Percentiles rank a stretch among this genome's conserved stretches.
phyloP scores from a whole-genome alignment of 2,797 vertebrate genomes.

The Denticeps clupeoides region DNA sequence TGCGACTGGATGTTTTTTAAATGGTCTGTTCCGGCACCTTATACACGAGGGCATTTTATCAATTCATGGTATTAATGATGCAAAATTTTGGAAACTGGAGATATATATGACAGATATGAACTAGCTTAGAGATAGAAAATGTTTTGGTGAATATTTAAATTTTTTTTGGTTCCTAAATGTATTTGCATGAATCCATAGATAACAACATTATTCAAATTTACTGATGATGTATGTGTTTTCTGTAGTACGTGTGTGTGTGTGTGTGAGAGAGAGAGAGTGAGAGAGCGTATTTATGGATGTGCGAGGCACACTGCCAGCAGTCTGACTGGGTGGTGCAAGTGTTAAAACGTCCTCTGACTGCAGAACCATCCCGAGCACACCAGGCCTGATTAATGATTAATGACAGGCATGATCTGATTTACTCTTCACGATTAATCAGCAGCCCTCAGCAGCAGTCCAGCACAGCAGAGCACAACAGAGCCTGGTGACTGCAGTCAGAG shows the following conservation, averaged over 20 bases:
- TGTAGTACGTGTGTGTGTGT: background rate
- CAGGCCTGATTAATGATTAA: conserved; percentile 1
- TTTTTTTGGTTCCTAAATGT: too few species aligned
- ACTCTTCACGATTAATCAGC: background rate
- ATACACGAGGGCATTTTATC: too few species aligned
- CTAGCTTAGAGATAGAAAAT: too few species aligned
- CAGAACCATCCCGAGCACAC: background rate
- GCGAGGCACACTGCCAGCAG: background rate
- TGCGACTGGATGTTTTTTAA: too few species aligned
- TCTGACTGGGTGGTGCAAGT: background rate
- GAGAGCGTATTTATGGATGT: background rate
- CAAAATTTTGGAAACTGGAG: too few species aligned
- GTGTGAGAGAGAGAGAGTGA: background rate
- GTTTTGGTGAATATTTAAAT: too few species aligned
- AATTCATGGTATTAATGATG: too few species aligned
- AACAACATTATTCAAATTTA: too few species aligned
- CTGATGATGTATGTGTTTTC: too few species aligned
- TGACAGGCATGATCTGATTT: background rate
- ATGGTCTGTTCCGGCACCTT: too few species aligned
- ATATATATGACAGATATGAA: too few species aligned
- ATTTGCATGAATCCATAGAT: too few species aligned
- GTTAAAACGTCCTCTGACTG: background rate
- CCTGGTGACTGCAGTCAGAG: background rate
- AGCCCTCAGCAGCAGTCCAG: background rate
- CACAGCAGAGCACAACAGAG: background rate